Evolutionary conservation across 1,140 invertebrate species (phyloP).

Genomic region (Trinorchestia longiramus): DNA sequence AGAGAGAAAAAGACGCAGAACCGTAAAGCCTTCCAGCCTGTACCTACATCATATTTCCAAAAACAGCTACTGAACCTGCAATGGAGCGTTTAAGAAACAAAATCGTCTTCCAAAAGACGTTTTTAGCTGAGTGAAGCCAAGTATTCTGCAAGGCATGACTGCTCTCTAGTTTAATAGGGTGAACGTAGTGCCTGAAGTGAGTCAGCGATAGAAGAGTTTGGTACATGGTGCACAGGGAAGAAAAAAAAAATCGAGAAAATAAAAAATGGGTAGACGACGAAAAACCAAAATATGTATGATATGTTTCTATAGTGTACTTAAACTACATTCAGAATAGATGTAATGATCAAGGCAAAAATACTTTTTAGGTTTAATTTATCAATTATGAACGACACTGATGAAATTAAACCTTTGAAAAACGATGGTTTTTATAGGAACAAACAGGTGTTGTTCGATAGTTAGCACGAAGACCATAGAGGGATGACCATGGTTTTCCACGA

Average conservation of each 20-base stretch:
- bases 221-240: background rate
- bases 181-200: background rate
- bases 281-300: background rate
- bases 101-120: background rate
- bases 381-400: background rate
- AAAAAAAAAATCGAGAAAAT: background rate
- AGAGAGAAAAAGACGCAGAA: background rate
- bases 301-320: background rate
- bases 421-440: too few species aligned
- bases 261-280: background rate
- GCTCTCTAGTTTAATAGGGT: background rate
- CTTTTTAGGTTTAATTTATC: background rate
- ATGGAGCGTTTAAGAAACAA: background rate
- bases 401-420: background rate
- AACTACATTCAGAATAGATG: background rate
- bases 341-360: background rate
- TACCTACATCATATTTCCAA: background rate
- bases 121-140: background rate
- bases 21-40: background rate
- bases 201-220: background rate
- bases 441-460: background rate
- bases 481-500: background rate
- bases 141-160: background rate
- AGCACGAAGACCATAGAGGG: background rate
- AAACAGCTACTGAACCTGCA: background rate